Conservation (phyloP, 1,140 invertebrate genomes). For the Atta colombica region DNA sequence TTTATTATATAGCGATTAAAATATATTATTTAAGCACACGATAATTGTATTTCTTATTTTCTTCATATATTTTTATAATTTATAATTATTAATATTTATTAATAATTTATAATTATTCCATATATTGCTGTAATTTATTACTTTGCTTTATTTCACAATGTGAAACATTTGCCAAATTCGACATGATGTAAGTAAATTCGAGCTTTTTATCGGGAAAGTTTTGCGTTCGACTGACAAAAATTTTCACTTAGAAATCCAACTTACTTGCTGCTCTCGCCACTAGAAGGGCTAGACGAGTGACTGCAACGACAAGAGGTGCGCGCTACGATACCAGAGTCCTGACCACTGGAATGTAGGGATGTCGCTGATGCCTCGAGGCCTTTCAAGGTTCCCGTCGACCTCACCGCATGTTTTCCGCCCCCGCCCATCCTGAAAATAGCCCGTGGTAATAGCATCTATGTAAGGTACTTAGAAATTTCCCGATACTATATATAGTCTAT, state of each 20-base stretch:
- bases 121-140: background rate
- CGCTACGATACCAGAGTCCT: conserved; percentile 91
- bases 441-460: conserved; percentile 43
- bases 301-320: conserved; percentile 89
- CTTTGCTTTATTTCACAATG: background rate
- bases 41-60: background rate
- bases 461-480: conserved; percentile 62
- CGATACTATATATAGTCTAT: conserved; percentile 25
- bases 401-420: conserved; percentile 70
- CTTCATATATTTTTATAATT: background rate
- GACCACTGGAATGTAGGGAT: conserved; percentile 92
- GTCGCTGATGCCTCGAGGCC: conserved; percentile 90
- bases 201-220: background rate
- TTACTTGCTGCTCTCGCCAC: conserved; percentile 91
- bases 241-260: conserved; percentile 43
- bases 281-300: conserved; percentile 89
- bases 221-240: background rate
- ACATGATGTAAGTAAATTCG: background rate
- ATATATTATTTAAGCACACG: background rate
- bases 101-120: background rate
- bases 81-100: background rate
- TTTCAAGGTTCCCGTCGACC: conserved; percentile 70
- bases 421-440: conserved; percentile 71
- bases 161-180: background rate
- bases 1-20: background rate